Base-by-base conservation (phyloP, 2,888 invertebrate genomes). In the Cataglyphis rosenhaueri region DNA sequence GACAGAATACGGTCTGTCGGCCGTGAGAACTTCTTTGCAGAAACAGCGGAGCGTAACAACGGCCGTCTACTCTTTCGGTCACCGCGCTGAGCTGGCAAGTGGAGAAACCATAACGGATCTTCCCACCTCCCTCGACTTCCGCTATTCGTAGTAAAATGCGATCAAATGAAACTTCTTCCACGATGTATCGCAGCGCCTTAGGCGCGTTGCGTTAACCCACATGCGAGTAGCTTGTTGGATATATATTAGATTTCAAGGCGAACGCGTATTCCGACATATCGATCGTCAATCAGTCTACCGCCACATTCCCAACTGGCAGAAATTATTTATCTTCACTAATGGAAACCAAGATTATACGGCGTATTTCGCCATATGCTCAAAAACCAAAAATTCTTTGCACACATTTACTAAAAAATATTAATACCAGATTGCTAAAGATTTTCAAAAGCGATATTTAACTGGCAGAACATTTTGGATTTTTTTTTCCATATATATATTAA, bases 21-120 rank as follows among this genome's bases (percentile, higher is more conserved):
- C 68, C 87, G 82, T 85, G 86, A 89, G 79, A 87, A 85, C 81
- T 83, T 79, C 79, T 84, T 86, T 81, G 70, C 71, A 83, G 62
- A 57, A 55, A 81, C 44, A 61, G 81, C 57, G 81, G 38, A 89
- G 74, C 89, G 59, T 84, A 81, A 87, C 86, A 82, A 59, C 38
- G 78, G 84, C 85, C 81, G 83, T 86, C 81, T 84, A 75, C 84
- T 86, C 62, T 83, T 82, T 84, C 82, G 66, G 62, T 81, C 75
- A 59, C 35, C 41, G 32, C 29, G 18, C 32, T 64, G 52, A 38
- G 70, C 62, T 35, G 41, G 66, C 82, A 83, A 65, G 84, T 82
- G 61, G 66, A 61, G 83, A 84, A 84, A 87, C 78, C 81, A 74
- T 64, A 86, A 85, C 82, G 78, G 85, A 68, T 82, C 78, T 65